A percentile compares a stretch with the other conserved stretches of the same genome.
These are phyloP conservation scores for Aphelenchoides bicaudatus DNA, from an alignment of 2,888 invertebrate genomes.

Conservation along the genomic window DNA sequence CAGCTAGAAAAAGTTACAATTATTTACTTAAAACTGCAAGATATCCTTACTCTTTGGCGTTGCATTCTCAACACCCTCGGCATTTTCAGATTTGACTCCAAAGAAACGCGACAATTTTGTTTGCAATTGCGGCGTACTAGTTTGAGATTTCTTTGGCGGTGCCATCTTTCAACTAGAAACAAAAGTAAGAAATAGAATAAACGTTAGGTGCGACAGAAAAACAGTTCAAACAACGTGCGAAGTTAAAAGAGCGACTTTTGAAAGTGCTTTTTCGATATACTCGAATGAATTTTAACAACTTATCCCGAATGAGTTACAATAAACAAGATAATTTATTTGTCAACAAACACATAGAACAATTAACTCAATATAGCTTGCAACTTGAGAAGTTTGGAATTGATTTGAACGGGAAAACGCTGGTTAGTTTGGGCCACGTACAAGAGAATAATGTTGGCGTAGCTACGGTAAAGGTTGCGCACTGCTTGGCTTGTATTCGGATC, in stretches of 20 bases:
- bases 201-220: neutral
- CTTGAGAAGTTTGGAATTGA: constrained; percentile 51
- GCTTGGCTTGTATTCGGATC: neutral
- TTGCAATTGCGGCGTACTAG: neutral
- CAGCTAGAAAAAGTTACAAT: neutral
- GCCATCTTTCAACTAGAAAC: neutral
- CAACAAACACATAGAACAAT: constrained; percentile 7
- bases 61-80: too few species aligned
- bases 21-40: too few species aligned
- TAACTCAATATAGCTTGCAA: constrained; percentile 44
- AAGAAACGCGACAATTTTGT: neutral
- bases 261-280: too few species aligned
- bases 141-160: neutral
- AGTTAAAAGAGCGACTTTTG: neutral
- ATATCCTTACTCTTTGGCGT: too few species aligned
- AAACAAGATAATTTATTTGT: constrained; percentile 10
- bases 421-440: constrained; percentile 53
- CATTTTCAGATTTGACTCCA: too few species aligned
- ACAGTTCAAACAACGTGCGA: neutral
- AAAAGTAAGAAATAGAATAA: too few species aligned
- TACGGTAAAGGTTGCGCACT: neutral
- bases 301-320: too few species aligned
- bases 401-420: constrained; percentile 52
- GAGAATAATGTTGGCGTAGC: constrained; percentile 44
- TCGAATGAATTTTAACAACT: too few species aligned